A percentile compares a stretch with the other conserved stretches of the same genome.
These are phyloP conservation scores for Solenodon paradoxus DNA, from an alignment of 2,113 vertebrate species.

Conservation along the genomic window DNA sequence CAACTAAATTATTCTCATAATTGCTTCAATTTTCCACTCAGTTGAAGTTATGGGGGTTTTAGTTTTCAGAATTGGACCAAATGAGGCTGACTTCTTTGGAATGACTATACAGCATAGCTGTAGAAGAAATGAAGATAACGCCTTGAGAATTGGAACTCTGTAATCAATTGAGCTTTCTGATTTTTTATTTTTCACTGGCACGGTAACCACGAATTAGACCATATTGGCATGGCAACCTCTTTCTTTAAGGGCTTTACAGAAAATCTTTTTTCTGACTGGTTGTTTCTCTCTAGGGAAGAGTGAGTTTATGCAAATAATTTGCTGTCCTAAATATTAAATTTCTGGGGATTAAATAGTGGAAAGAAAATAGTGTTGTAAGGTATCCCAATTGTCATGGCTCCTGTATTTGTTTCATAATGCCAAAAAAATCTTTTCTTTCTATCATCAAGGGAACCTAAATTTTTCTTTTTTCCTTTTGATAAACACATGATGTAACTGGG, in stretches of 20 bases:
- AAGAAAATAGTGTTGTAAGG: neutral
- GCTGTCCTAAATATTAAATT: neutral
- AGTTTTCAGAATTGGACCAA: neutral
- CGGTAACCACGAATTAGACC: neutral
- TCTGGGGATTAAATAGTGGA: neutral
- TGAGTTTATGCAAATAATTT: neutral
- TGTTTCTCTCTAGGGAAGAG: neutral
- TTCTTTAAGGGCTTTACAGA: neutral
- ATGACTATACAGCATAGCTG: neutral
- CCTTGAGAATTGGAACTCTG: neutral
- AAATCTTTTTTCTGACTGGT: neutral
- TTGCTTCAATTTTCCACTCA: neutral
- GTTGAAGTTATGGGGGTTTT: neutral
- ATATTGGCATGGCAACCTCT: neutral
- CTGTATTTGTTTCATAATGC: neutral
- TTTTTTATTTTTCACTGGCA: neutral
- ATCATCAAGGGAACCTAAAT: neutral
- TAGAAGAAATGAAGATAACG: neutral
- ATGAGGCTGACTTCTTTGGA: slow-evolving; percentile 23
- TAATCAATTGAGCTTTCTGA: neutral
- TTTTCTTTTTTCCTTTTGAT: neutral
- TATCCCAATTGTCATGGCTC: neutral
- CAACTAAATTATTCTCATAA: neutral
- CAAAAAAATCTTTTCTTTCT: neutral
- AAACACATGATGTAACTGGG: neutral